Evolutionary conservation across 2,797 vertebrate genomes (phyloP).

Genomic region (Rhyacichthys aspro): DNA sequence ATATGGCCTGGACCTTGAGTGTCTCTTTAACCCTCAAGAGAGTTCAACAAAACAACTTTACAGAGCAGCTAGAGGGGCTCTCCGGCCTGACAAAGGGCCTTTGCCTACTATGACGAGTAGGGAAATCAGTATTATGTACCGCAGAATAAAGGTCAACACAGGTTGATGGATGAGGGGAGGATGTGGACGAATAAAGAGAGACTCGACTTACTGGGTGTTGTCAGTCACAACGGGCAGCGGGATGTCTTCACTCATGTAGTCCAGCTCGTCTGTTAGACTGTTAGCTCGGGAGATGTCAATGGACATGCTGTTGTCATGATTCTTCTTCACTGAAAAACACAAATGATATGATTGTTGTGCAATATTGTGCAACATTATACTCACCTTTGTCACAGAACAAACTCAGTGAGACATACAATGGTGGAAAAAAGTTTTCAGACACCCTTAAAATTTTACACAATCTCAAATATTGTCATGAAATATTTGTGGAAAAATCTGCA

Average conservation of each 20-base stretch:
- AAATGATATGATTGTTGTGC: background rate
- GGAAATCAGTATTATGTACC: conserved; percentile 57
- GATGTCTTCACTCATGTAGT: conserved; percentile 81
- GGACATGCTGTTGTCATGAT: conserved; percentile 58
- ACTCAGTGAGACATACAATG: too few relatives aligned
- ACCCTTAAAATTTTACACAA: too few relatives aligned
- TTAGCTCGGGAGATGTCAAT: conserved; percentile 80
- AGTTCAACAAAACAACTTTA: conserved; percentile 66
- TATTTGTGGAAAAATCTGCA: too few relatives aligned
- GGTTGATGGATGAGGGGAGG: conserved; percentile 48
- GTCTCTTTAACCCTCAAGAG: conserved; percentile 67
- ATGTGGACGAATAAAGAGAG: conserved; percentile 13
- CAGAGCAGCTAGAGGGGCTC: conserved; percentile 61
- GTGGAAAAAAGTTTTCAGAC: too few relatives aligned
- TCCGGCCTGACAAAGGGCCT: conserved; percentile 56
- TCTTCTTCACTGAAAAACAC: conserved; percentile 68
- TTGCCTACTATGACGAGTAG: conserved; percentile 34
- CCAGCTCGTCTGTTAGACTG: conserved; percentile 86
- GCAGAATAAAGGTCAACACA: conserved; percentile 49
- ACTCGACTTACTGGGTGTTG: conserved; percentile 82
- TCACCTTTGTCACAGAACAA: too few relatives aligned
- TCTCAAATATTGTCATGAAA: too few relatives aligned
- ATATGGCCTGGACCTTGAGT: conserved; percentile 59
- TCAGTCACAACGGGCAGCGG: conserved; percentile 74
- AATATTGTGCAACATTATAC: too few relatives aligned